phyloP scores from a whole-genome alignment of 2,797 vertebrate genomes.

The Malacoctenus gilli region DNA sequence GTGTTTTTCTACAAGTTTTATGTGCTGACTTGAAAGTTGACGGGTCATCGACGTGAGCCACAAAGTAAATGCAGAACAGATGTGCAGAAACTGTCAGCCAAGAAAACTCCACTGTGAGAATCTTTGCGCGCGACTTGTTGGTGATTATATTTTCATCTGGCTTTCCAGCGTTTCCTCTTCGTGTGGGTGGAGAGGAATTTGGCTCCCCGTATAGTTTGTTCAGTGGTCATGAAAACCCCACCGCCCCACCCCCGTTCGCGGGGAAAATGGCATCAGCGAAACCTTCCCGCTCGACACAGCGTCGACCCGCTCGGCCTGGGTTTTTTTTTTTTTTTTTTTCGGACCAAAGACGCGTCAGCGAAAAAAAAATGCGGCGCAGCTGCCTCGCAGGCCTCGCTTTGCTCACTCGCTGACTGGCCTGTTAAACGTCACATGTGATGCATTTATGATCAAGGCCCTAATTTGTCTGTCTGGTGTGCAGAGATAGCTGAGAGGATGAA shows the following conservation, averaged over 20 bases:
- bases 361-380: constrained; percentile 32
- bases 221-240: constrained; percentile 27
- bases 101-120: background rate
- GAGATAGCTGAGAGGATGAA: constrained; percentile 13
- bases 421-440: constrained; percentile 12
- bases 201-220: constrained; percentile 9
- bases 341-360: constrained; percentile 42
- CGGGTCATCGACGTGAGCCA: background rate
- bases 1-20: no score
- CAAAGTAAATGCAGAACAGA: background rate
- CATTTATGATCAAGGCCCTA: constrained; percentile 38
- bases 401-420: constrained; percentile 3
- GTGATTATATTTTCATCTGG: background rate
- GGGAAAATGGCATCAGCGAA: constrained; percentile 4
- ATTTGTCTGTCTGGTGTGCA: constrained; percentile 30
- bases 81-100: background rate
- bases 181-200: constrained; percentile 11
- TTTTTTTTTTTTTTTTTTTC: no score
- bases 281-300: constrained; percentile 7
- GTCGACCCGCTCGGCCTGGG: constrained; percentile 13
- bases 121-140: background rate
- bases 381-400: constrained; percentile 17
- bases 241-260: constrained; percentile 15
- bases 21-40: no score
- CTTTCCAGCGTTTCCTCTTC: constrained; percentile 2